phyloP scores from a whole-genome alignment of 1,140 invertebrate genomes.

The Acyrthosiphon pisum region DNA sequence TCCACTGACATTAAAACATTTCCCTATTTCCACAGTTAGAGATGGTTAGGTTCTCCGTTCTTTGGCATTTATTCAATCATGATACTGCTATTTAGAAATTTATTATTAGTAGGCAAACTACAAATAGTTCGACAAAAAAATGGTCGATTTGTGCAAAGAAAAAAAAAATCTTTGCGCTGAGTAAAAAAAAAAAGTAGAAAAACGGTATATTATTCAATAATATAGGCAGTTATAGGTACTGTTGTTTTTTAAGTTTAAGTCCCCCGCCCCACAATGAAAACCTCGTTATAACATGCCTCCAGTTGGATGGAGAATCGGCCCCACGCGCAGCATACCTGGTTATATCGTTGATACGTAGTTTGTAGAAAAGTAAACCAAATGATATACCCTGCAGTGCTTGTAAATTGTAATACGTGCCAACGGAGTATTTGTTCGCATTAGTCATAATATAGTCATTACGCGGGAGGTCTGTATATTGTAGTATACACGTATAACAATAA shows the following conservation, averaged over 20 bases:
- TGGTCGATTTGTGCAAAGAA: neutral
- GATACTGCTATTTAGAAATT: neutral
- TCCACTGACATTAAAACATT: neutral
- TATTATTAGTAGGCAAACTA: neutral
- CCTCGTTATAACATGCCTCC: slow-evolving; percentile 7
- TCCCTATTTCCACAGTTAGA: neutral
- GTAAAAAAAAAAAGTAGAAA: neutral
- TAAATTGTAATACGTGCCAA: slow-evolving; percentile 34
- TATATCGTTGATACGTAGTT: neutral
- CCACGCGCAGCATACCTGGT: neutral
- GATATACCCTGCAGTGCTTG: neutral
- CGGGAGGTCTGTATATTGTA: slow-evolving; percentile 37
- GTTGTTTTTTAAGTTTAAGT: slow-evolving; percentile 5
- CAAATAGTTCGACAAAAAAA: neutral
- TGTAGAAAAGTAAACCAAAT: neutral
- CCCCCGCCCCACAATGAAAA: neutral
- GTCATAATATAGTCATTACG: slow-evolving; percentile 55
- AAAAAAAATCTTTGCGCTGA: neutral
- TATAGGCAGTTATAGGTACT: neutral
- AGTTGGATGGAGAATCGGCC: neutral
- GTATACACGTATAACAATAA: neutral
- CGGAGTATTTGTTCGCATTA: slow-evolving; percentile 49
- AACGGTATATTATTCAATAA: neutral
- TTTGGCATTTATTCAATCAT: neutral
- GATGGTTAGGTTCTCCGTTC: neutral